A percentile compares a stretch with the other conserved stretches of the same genome.
phyloP scores from a whole-genome alignment of 2,888 invertebrate genomes.

The Globia sparganii region DNA sequence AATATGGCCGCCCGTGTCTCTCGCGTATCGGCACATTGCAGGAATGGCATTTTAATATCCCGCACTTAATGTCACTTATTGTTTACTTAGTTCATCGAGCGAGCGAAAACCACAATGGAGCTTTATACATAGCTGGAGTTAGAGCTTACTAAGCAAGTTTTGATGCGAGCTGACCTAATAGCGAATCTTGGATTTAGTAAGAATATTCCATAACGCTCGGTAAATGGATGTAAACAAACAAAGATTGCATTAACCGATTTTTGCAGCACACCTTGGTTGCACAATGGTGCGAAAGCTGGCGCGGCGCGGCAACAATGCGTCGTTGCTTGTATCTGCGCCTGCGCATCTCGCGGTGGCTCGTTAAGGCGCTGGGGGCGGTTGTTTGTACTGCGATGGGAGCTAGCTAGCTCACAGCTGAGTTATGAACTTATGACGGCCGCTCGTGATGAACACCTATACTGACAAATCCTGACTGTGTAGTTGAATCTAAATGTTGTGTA shows the following conservation, averaged over 20 bases:
- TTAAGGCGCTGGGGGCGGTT: constrained; percentile 86
- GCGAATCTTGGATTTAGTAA: constrained; percentile 53
- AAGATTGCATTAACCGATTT: constrained; percentile 85
- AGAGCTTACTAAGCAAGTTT: constrained; percentile 40
- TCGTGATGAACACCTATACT: constrained; percentile 76
- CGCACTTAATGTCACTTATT: constrained; percentile 87
- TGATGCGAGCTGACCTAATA: constrained; percentile 46
- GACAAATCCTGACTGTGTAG: constrained; percentile 61
- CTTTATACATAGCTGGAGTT: constrained; percentile 51
- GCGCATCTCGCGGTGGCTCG: constrained; percentile 89
- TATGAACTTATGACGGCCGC: constrained; percentile 75
- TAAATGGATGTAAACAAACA: constrained; percentile 87
- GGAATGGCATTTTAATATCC: constrained; percentile 89
- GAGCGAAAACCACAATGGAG: constrained; percentile 78
- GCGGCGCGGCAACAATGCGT: constrained; percentile 87
- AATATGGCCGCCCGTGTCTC: constrained; percentile 87
- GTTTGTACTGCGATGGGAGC: constrained; percentile 82
- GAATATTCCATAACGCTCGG: constrained; percentile 74
- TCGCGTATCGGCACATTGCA: constrained; percentile 86
- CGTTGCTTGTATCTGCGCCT: constrained; percentile 84
- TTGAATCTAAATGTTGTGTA: constrained; percentile 54
- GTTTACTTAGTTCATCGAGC: constrained; percentile 85
- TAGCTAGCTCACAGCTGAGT: constrained; percentile 71
- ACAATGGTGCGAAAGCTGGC: constrained; percentile 91
- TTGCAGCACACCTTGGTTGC: constrained; percentile 81